Evolutionary conservation across 2,888 invertebrate genomes (phyloP).

Genomic region (Ischnura elegans): DNA sequence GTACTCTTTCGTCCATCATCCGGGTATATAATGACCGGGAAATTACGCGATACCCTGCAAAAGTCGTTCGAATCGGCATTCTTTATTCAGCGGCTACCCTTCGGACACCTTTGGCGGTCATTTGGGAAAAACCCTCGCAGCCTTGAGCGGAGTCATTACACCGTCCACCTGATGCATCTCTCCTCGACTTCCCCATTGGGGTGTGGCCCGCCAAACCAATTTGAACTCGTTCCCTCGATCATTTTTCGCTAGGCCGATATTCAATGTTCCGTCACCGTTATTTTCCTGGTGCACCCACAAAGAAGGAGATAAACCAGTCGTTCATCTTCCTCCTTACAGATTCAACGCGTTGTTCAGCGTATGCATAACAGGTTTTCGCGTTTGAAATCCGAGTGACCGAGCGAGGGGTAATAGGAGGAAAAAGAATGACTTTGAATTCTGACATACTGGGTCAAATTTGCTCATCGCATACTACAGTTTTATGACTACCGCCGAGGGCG

Average conservation of each 20-base stretch:
- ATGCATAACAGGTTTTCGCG: conserved; percentile 52
- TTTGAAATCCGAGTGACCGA: not conserved
- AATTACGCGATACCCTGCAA: conserved; percentile 38
- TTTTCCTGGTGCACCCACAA: not conserved
- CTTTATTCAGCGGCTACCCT: not conserved
- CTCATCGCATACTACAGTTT: not conserved
- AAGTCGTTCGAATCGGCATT: conserved; percentile 16
- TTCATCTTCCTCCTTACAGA: not conserved
- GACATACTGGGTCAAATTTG: not conserved
- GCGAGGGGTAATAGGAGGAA: not conserved
- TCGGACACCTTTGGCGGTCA: not conserved
- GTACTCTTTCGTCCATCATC: not conserved
- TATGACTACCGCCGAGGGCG: not conserved
- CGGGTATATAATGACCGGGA: conserved; percentile 11
- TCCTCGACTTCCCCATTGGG: not conserved
- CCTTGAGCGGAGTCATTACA: not conserved
- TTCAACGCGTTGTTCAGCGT: conserved; percentile 15
- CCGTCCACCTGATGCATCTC: not conserved
- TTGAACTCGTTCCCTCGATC: not conserved
- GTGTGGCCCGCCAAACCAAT: not conserved
- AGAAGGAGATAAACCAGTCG: not conserved
- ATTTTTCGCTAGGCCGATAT: not conserved
- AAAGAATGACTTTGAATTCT: not conserved
- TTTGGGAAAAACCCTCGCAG: not conserved
- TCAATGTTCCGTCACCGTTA: not conserved